Conservation (phyloP, 2,113 vertebrate genomes). For the Osmerus eperlanus region DNA sequence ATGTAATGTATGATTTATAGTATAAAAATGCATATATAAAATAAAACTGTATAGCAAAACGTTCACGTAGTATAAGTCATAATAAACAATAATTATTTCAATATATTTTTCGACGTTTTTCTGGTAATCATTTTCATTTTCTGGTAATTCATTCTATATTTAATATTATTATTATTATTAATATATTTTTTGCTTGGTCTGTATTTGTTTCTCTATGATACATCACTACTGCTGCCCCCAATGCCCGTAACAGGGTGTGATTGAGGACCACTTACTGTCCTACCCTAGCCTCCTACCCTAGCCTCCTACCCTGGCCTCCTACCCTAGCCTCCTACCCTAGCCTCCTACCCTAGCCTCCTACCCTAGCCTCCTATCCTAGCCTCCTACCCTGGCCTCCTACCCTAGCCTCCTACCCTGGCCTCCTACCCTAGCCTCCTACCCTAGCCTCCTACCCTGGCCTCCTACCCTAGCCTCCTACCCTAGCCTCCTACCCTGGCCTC, state of each 20-base stretch:
- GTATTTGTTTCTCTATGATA: too few relatives aligned
- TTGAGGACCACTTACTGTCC: conserved; percentile 16
- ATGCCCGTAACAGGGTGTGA: conserved; percentile 38
- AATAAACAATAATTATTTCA: background rate
- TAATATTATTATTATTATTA: too few relatives aligned
- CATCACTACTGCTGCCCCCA: too few relatives aligned
- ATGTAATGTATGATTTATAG: too few relatives aligned
- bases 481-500: background rate
- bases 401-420: conserved; percentile 10
- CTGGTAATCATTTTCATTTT: too few relatives aligned
- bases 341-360: background rate
- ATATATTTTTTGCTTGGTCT: too few relatives aligned
- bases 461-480: conserved; percentile 16
- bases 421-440: conserved; percentile 14
- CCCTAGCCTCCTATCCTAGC: conserved; percentile 3
- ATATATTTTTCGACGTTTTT: background rate
- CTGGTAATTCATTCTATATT: too few relatives aligned
- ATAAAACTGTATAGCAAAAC: background rate
- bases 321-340: conserved; percentile 10
- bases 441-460: background rate
- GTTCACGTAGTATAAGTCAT: background rate
- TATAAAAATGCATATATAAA: too few relatives aligned
- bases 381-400: background rate
- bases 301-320: conserved; percentile 1
- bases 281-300: conserved; percentile 2